Evolutionary conservation across 2,797 vertebrate species (phyloP).

Genomic region (Poeciliopsis turneri): DNA sequence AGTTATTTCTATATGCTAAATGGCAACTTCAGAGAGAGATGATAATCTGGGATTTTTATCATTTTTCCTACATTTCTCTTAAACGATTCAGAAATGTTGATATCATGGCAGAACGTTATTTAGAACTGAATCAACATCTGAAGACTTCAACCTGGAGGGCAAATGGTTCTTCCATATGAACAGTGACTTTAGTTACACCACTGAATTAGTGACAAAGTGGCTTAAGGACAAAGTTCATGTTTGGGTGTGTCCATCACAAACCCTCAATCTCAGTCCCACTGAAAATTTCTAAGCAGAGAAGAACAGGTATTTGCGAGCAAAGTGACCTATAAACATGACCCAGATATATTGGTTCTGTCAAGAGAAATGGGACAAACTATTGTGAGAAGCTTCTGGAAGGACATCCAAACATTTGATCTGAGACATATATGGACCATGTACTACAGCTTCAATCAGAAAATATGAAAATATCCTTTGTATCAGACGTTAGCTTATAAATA

Average conservation of each 20-base stretch:
- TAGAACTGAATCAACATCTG: background rate
- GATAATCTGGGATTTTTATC: background rate
- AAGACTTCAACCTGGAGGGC: background rate
- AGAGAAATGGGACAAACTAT: background rate
- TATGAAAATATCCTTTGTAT: background rate
- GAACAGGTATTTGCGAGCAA: background rate
- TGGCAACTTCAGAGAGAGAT: background rate
- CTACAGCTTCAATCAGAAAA: background rate
- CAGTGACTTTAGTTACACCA: background rate
- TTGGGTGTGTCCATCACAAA: background rate
- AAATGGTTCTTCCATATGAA: background rate
- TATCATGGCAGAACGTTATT: background rate
- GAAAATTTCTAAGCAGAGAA: background rate
- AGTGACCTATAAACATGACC: background rate
- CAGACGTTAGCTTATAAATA: conserved; percentile 11
- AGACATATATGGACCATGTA: background rate
- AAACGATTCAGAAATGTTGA: background rate
- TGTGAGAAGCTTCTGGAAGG: background rate
- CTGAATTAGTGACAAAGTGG: background rate
- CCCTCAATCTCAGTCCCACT: background rate
- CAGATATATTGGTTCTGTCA: background rate
- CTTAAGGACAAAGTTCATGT: background rate
- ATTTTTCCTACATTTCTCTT: background rate
- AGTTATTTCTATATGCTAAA: background rate
- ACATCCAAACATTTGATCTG: background rate